These are phyloP conservation scores for Apamea monoglypha DNA, from an alignment of 2,888 invertebrate genomes.

Conservation along the genomic window DNA sequence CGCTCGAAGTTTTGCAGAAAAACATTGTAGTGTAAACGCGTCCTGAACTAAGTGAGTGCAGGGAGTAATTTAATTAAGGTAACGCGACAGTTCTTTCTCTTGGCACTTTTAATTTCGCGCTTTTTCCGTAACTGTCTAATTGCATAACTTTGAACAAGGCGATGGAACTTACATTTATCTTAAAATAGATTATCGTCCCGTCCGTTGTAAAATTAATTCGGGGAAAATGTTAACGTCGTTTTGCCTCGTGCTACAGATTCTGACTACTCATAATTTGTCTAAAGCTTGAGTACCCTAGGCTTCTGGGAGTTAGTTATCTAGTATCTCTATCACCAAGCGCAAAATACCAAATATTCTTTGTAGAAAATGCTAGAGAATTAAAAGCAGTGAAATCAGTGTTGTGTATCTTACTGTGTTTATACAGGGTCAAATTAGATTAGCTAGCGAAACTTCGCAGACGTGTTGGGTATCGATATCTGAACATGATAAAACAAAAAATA, in stretches of 20 bases:
- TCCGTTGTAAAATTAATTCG: not conserved
- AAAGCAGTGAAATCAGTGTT: not conserved
- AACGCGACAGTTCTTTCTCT: slow-evolving; percentile 24
- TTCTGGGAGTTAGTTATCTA: not conserved
- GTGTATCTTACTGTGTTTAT: not conserved
- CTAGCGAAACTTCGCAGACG: too few relatives aligned
- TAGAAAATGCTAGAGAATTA: not conserved
- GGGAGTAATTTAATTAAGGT: slow-evolving; percentile 51
- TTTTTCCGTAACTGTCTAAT: slow-evolving; percentile 28
- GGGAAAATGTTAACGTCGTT: not conserved
- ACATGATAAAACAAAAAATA: too few relatives aligned
- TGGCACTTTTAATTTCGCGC: slow-evolving; percentile 35
- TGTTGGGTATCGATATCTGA: too few relatives aligned
- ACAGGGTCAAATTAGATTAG: too few relatives aligned
- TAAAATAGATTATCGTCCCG: not conserved
- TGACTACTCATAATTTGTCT: not conserved
- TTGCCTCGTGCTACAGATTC: not conserved
- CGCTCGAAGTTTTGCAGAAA: slow-evolving; percentile 7
- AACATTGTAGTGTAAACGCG: slow-evolving; percentile 16
- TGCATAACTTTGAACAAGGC: slow-evolving; percentile 34
- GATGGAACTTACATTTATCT: not conserved
- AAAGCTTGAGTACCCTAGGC: not conserved
- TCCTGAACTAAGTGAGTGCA: slow-evolving; percentile 34
- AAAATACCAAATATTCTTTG: not conserved
- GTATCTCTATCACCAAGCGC: not conserved